phyloP scores from a whole-genome alignment of 2,888 invertebrate genomes.

The Cataglyphis livida region DNA sequence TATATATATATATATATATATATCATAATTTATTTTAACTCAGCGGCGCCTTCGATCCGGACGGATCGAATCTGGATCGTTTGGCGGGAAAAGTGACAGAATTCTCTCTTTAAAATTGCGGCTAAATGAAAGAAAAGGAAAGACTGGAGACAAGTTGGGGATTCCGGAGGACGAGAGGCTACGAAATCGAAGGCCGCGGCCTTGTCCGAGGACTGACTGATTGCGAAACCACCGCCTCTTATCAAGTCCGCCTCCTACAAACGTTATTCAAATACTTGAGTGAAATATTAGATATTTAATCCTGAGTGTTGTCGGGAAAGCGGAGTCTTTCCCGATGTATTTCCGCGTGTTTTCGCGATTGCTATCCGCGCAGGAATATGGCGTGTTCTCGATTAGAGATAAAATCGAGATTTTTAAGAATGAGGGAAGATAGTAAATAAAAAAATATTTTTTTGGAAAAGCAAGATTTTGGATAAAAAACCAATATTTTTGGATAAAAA shows the following conservation, averaged over 20 bases:
- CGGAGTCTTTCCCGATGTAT: constrained; percentile 33
- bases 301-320: constrained; percentile 57
- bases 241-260: not conserved
- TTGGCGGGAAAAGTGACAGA: not conserved
- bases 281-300: constrained; percentile 77
- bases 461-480: too few species aligned
- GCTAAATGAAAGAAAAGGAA: constrained; percentile 42
- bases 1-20: too few species aligned
- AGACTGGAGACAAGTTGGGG: not conserved
- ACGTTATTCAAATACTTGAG: constrained; percentile 71
- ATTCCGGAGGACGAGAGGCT: not conserved
- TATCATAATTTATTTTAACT: not conserved
- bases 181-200: constrained; percentile 67
- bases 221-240: constrained; percentile 46
- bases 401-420: too few species aligned
- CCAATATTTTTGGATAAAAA: too few species aligned
- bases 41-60: not conserved
- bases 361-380: not conserved
- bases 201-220: constrained; percentile 20
- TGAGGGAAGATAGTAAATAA: too few species aligned
- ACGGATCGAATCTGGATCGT: not conserved
- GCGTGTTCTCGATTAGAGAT: not conserved
- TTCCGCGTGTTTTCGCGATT: constrained; percentile 12
- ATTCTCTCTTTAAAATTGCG: not conserved
- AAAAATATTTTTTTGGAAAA: too few species aligned